Evolutionary conservation across 2,797 vertebrate species (phyloP), one percentile per base, ranked within the genome.

Genomic region (Peromyscus attwateri): DNA sequence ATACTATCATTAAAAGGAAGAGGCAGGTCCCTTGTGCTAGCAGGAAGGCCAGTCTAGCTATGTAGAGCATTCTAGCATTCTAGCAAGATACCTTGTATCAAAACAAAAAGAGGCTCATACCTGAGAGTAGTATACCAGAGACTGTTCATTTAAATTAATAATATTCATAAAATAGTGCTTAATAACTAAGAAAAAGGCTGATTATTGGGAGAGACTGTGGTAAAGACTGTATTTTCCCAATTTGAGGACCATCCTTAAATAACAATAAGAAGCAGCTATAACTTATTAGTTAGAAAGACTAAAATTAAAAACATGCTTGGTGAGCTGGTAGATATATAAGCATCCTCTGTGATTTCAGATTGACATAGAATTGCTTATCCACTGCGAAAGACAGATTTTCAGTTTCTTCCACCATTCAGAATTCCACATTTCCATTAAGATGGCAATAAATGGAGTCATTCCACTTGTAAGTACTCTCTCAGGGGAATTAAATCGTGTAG

Each of bases 311-410:
- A 91, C 21, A 89, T 1, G 3, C 1, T 64, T 66, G 31, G 4
- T n/a, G 16, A 77, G 46, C 17, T 11, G 31, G 1, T 7, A 34
- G 8, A 27, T 1, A 19, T 37, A 34, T 0, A 37, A n/a, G 29
- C 66, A 93, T 31, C 27, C 19, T 25, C 21, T 21, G 12, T n/a
- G 5, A 52, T 19, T 29, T 80, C 29, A 55, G 2, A 8, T 31
- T 77, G 55, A 31, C 64, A 57, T 37, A 21, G 6, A 52, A 37
- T 29, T 57, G 1, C 57, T 17, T 25, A 60, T 13, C 12, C 13
- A 62, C 3, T 92, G 16, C 21, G 5, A 46, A 46, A 85, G 40
- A 34, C 16, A 21, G 16, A 46, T 40, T 62, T 40, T 64, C 37
- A 64, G 16, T 40, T 82, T 73, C 62, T 73, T 66, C 31, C 46